Evolutionary conservation across 1,140 invertebrate species (phyloP), one percentile per base, ranked within the genome.

Genomic region (Diachasma alloeum): DNA sequence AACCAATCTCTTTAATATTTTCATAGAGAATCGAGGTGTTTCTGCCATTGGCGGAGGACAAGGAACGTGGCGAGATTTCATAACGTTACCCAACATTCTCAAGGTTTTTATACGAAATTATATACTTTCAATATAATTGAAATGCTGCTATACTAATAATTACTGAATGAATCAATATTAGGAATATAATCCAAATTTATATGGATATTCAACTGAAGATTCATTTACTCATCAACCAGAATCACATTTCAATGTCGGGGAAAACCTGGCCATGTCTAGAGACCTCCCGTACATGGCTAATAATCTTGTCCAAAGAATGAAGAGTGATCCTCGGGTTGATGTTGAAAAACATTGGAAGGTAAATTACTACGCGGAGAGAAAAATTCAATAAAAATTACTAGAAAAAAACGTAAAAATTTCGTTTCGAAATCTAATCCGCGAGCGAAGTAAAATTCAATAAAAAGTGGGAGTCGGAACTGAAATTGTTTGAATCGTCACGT

Each of bases 331-430:
- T 5, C 87, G 90, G 46, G 90, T 94, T 6, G 87, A 94, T 80
- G 78, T 92, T 13, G 85, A 92, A 17, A 87, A 90, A 4, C 87
- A 93, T 82, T 96, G 95, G 95, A 96, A 96, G 89, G 91, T 92
- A 24, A 63, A 63, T 26, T 5, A 10, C 6, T 59, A 48, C 13
- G 4, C 5, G n/a, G n/a, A n/a, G n/a, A n/a, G n/a, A n/a, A n/a
- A n/a, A n/a, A n/a, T n/a, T n/a, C n/a, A n/a, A n/a, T 15, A 13
- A 48, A 48, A 59, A 59, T 19, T 22, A 26, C 5, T 19, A 59
- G n/a, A 2, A 9, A 59, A n/a, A n/a, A n/a, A n/a, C n/a, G n/a
- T n/a, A n/a, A n/a, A n/a, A n/a, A n/a, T n/a, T n/a, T n/a, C n/a
- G n/a, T n/a, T n/a, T n/a, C n/a, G n/a, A n/a, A n/a, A n/a, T n/a